Evolutionary conservation across 2,888 invertebrate genomes (phyloP).

Genomic region (Cephus nigrinus): DNA sequence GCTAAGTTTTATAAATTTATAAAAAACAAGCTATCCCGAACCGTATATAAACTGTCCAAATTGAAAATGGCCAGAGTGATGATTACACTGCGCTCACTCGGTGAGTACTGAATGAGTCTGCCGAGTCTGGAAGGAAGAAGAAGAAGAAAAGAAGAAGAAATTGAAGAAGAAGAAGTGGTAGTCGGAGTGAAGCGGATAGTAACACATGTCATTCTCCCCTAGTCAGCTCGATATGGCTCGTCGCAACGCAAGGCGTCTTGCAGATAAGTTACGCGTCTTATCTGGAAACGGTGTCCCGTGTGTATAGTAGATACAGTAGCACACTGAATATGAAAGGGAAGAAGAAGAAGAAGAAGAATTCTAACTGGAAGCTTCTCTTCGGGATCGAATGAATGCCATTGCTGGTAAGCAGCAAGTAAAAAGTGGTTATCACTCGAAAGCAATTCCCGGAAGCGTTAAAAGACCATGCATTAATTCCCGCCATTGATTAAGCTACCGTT

Average conservation of each 20-base stretch:
- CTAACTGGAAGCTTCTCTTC: background rate
- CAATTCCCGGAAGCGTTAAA: background rate
- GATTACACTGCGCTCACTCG: background rate
- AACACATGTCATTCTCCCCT: slow-evolving; percentile 22
- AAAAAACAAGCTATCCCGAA: too few relatives aligned
- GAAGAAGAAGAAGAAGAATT: background rate
- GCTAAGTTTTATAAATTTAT: too few relatives aligned
- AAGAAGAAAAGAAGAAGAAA: too few relatives aligned
- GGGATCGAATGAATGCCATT: background rate
- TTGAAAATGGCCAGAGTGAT: background rate
- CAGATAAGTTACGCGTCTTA: background rate
- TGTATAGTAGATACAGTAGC: background rate
- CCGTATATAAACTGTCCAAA: background rate
- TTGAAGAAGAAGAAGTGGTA: background rate
- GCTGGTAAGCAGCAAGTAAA: background rate
- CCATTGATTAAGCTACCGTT: background rate
- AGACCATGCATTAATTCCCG: background rate
- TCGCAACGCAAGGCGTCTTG: background rate
- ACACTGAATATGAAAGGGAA: too few relatives aligned
- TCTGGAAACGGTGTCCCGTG: background rate
- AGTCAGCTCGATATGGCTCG: background rate
- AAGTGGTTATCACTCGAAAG: background rate
- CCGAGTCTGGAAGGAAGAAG: background rate
- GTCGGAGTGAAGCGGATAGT: background rate
- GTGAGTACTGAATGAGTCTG: background rate